These are phyloP conservation scores for Myotis myotis DNA, from an alignment of 2,797 vertebrate species.

Conservation along the genomic window DNA sequence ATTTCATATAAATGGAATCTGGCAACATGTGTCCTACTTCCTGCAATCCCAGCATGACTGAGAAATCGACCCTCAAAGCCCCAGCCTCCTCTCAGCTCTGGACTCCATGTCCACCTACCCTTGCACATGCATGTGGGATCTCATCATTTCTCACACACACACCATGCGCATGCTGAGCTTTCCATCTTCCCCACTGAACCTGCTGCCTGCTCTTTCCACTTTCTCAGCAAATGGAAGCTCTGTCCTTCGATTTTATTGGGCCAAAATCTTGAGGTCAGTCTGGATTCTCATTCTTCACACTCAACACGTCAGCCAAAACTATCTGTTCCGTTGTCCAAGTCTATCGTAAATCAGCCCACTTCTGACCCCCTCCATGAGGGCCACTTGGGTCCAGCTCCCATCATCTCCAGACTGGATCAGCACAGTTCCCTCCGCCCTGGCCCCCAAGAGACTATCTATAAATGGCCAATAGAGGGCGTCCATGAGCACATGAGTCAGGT, in stretches of 20 bases:
- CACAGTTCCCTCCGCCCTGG: accelerated
- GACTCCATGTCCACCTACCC: background rate
- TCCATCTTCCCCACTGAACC: background rate
- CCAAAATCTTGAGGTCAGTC: background rate
- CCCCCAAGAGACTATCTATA: background rate
- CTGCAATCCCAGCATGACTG: background rate
- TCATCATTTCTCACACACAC: background rate
- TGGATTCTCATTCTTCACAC: background rate
- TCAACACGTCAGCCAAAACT: background rate
- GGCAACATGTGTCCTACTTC: background rate
- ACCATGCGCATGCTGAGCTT: background rate
- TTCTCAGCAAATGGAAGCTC: background rate
- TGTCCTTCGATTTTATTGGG: background rate
- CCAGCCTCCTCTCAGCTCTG: background rate
- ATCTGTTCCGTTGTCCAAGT: background rate
- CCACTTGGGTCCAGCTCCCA: background rate
- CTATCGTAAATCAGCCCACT: background rate
- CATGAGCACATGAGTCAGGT: background rate
- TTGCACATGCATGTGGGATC: background rate
- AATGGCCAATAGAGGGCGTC: background rate
- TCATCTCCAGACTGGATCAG: no score
- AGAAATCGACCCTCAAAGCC: background rate
- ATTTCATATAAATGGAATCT: background rate
- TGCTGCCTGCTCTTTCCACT: background rate
- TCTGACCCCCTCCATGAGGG: background rate